Percentiles rank a stretch among this genome's conserved stretches.
These are phyloP conservation scores for Australoheros scitulus DNA, from an alignment of 2,113 vertebrate genomes.

Conservation along the genomic window DNA sequence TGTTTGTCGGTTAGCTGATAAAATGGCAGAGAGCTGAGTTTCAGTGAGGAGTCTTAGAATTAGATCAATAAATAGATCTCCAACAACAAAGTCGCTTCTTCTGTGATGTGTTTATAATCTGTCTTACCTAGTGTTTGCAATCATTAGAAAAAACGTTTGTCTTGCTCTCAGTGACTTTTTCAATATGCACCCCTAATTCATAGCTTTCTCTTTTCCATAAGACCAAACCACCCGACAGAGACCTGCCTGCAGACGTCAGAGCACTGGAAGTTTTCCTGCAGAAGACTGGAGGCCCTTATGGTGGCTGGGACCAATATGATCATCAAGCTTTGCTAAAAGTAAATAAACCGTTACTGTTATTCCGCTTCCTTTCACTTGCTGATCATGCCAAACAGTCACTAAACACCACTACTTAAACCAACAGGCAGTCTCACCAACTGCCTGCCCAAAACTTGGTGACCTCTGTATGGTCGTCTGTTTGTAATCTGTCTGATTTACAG, in stretches of 20 bases:
- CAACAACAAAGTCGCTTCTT: not conserved
- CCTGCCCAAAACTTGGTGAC: not conserved
- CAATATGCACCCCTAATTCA: not conserved
- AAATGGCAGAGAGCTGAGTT: not conserved
- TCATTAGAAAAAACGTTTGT: no score
- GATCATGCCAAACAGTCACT: not conserved
- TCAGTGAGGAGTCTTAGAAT: not conserved
- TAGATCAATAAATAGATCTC: not conserved
- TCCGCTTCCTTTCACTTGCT: not conserved
- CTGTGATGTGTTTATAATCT: no score
- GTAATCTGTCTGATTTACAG: constrained; percentile 55
- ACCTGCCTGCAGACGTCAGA: constrained; percentile 83
- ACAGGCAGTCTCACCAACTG: not conserved
- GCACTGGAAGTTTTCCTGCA: constrained; percentile 89
- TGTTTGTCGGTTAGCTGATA: not conserved
- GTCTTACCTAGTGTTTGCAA: no score
- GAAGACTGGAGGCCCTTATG: constrained; percentile 84
- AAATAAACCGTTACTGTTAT: constrained; percentile 23
- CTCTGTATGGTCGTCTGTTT: not conserved
- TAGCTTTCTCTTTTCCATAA: constrained; percentile 18
- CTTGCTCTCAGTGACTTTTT: not conserved
- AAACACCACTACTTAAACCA: not conserved
- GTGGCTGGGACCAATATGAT: constrained; percentile 92
- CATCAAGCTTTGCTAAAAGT: constrained; percentile 86
- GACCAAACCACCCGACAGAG: constrained; percentile 57